Evolutionary conservation across 2,888 invertebrate genomes (phyloP), one percentile per base, ranked within the genome.

Genomic region (Neoaliturus tenellus): DNA sequence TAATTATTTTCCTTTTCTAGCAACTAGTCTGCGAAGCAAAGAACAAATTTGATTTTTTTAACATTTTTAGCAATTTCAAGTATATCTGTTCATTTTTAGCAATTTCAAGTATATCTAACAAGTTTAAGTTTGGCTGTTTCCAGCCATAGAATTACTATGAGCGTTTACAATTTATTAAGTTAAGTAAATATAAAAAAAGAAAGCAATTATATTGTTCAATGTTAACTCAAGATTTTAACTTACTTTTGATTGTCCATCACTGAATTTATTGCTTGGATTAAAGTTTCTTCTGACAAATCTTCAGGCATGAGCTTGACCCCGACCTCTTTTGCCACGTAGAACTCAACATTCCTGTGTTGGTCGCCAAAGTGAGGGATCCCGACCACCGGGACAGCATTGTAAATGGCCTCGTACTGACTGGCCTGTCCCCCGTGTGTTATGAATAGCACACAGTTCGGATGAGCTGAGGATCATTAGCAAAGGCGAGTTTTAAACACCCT

Each of bases 211-310:
- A n/a, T n/a, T n/a, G n/a, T n/a, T n/a, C n/a, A n/a, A n/a, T n/a
- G n/a, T n/a, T n/a, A n/a, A n/a, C n/a, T n/a, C 12, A 2, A 44
- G 44, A 14, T 44, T 44, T 58, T 10, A 58, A 87, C 88, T 88
- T 90, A 62, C 62, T 17, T 62, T 28, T 2, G 25, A 31, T 62
- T 28, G 6, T 17, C 62, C 1, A 62, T 2, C 17, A 62, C 62
- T 5, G 25, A 28, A 0, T 31, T 17, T 8, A 62, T 28, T 2
- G 62, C 28, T 2, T 1, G 0, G 31, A 31, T 62, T 1, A 62
- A 3, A 0, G 28, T 28, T 25, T 25, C 31, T 14, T 62, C 28
- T 8, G 62, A 62, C 10, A 62, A 8, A 3, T 62, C 28, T 1
- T 62, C 62, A 8, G 62, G 62, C 28, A 62, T 8, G 10, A 62